Base-by-base conservation (phyloP, 2,888 invertebrate genomes). In the Alitta virens region DNA sequence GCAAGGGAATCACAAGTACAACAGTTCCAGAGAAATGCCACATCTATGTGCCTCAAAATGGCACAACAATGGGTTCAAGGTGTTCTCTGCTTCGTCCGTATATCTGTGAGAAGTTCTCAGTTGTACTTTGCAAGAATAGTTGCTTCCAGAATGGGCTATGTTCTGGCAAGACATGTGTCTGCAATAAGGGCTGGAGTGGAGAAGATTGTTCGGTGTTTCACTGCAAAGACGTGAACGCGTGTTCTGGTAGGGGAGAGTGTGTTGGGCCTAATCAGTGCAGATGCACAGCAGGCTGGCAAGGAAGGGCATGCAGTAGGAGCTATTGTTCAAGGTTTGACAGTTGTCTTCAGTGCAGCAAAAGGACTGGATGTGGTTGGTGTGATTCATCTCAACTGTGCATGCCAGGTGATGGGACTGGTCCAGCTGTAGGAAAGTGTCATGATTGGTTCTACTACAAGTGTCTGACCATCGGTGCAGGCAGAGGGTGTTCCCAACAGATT, bases 321-420 rank as follows among this genome's bases (percentile, higher is more conserved):
- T n/a, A 49, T 21, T 49, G 50, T 18, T 18, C 50, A 12, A 49
- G 50, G 21, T 49, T 16, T 49, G 50, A 7, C 7, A 12, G 21
- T 21, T 49, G 50, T 18, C 7, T 7, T 14, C 7, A 7, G 7
- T 49, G 50, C 18, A 18, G n/a, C 50, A 14, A 18, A 14, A 14
- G 18, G 7, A 49, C 50, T 49, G 50, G 50, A 21, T 49, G 50
- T n/a, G 50, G 50, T 9, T 49, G 50, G 50, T 49, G 50, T 49
- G 50, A 49, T 21, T n/a, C 50, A 49, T n/a, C 50, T 9, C 14
- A 49, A 18, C 14, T 7, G 50, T 49, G 50, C 18, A 9, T 49
- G 14, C 50, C 50, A 49, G 50, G 50, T 14, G 18, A 14, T 14
- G 16, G 16, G 14, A 7, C 14, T 16, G 21, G 50, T 7, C 12